Evolutionary conservation across 1,140 invertebrate genomes (phyloP), one percentile per base, ranked within the genome.

Genomic region (Polyergus mexicanus): DNA sequence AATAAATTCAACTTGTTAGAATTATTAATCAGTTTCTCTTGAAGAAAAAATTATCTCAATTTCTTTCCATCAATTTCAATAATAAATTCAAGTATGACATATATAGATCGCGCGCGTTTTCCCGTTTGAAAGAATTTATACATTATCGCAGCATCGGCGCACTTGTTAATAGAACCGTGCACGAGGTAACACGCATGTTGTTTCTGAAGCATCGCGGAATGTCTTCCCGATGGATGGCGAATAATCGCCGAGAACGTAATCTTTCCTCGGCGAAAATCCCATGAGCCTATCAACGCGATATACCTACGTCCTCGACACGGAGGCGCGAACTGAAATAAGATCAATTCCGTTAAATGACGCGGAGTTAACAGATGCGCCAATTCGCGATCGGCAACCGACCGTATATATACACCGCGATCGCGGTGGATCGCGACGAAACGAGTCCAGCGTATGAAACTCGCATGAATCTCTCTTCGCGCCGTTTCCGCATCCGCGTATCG

Each of bases 341-440:
- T 86, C 19, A 86, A 51, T 58, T 44, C 32, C 47, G 76, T 83
- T 83, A 83, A 65, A 65, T 44, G 58, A 54, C 74, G 69, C 74
- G 51, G n/a, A 25, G 47, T 83, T 83, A 87, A 90, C 58, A 75
- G 80, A 90, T 87, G 76, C 71, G 32, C 28, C 63, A 28, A 89
- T 90, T 38, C 54, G 11, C n/a, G 66, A 74, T 62, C 75, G 74
- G 72, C 66, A 58, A 60, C 1, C 22, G 78, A 10, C 16, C 35
- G 22, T 68, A 72, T 88, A 74, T 88, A 83, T 89, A 60, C 56
- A 60, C 56, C 56, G 13, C 35, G 68, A 47, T 68, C 72, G 68
- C n/a, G 35, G 32, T 63, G 84, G 51, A 85, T 69, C 84, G 81
- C 69, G 76, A 63, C 19, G 25, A 81, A 81, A 80, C 65, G 75